Evolutionary conservation across 2,113 vertebrate species (phyloP).

Genomic region (Rhabdomys dilectus): DNA sequence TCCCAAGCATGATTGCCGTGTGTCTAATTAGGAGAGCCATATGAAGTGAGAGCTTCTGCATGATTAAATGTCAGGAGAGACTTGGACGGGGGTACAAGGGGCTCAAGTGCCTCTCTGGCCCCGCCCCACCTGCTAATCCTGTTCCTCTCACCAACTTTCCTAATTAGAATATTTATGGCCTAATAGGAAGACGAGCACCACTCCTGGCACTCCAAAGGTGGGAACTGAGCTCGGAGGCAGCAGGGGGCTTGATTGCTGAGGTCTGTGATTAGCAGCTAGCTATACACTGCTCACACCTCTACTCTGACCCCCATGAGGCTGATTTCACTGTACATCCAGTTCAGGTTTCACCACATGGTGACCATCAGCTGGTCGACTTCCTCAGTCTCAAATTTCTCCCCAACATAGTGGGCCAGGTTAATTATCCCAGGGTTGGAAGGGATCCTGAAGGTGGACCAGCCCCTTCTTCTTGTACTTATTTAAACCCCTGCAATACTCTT

Average conservation of each 20-base stretch:
- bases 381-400: background rate
- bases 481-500: background rate
- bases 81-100: slow-evolving; percentile 80
- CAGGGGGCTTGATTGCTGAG: slow-evolving; percentile 85
- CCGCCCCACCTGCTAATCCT: slow-evolving; percentile 86
- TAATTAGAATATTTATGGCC: slow-evolving; percentile 94
- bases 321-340: background rate
- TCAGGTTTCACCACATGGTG: accelerated
- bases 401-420: accelerated
- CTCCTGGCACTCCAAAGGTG: slow-evolving; percentile 86
- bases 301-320: slow-evolving; percentile 62
- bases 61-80: slow-evolving; percentile 88
- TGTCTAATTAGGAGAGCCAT: slow-evolving; percentile 88
- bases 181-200: slow-evolving; percentile 91
- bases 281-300: slow-evolving; percentile 61
- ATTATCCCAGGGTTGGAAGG: slow-evolving; percentile 38
- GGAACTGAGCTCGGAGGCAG: slow-evolving; percentile 83
- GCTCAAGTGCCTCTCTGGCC: slow-evolving; percentile 82
- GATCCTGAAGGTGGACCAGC: background rate
- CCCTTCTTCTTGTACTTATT: background rate
- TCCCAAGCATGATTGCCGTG: slow-evolving; percentile 81
- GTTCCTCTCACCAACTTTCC: slow-evolving; percentile 86
- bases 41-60: slow-evolving; percentile 84
- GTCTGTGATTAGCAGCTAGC: slow-evolving; percentile 72
- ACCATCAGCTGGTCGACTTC: background rate